phyloP scores from a whole-genome alignment of 2,797 vertebrate genomes.

The Diplodus sargus region DNA sequence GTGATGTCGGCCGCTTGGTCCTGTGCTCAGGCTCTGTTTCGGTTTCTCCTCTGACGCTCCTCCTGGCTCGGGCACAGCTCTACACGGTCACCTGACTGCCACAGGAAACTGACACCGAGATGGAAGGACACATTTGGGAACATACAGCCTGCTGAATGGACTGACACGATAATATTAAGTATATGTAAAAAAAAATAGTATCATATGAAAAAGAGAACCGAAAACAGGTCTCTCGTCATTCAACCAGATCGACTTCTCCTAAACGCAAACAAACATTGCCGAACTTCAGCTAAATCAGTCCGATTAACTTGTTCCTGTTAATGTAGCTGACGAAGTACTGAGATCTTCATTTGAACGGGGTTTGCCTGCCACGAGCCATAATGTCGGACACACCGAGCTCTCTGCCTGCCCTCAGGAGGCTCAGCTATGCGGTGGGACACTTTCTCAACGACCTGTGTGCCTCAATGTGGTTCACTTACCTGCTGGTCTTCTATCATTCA shows the following conservation, averaged over 20 bases:
- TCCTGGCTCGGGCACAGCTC: background rate
- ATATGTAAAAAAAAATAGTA: rapidly evolving
- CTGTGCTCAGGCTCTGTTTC: background rate
- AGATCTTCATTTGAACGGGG: rapidly evolving
- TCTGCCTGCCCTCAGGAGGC: slow-evolving; percentile 69
- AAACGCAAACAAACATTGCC: no score
- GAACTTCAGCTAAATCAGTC: rapidly evolving
- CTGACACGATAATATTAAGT: background rate
- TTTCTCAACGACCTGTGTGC: slow-evolving; percentile 95
- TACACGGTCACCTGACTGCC: slow-evolving; percentile 42
- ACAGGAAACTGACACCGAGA: slow-evolving; percentile 7
- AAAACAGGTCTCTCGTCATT: background rate
- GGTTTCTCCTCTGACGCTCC: slow-evolving; percentile 4
- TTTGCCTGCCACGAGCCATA: rapidly evolving
- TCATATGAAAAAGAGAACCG: slow-evolving; percentile 5
- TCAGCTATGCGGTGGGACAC: slow-evolving; percentile 92
- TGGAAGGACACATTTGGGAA: rapidly evolving
- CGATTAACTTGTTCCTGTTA: background rate
- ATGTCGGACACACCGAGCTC: slow-evolving; percentile 71
- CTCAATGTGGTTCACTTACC: slow-evolving; percentile 96
- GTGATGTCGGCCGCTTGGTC: no score
- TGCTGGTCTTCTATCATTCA: slow-evolving; percentile 92
- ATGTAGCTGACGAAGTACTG: background rate
- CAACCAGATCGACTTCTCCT: no score
- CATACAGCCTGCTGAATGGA: rapidly evolving